A percentile compares a stretch with the other conserved stretches of the same genome.
Conservation (phyloP, 2,797 vertebrate genomes). For the Poeciliopsis paucimaculata region DNA sequence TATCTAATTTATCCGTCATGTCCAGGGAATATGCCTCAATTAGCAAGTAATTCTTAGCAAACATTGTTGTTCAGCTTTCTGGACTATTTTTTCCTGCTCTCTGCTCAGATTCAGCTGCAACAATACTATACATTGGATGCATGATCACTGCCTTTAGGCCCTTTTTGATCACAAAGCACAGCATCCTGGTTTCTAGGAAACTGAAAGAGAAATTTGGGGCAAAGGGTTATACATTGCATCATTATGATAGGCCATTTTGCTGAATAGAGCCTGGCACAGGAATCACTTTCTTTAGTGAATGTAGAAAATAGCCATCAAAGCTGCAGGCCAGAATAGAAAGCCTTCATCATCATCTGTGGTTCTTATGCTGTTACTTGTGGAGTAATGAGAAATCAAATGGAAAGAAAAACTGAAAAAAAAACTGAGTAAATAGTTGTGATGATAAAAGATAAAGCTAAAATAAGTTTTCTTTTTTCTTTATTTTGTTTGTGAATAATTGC, state of each 20-base stretch:
- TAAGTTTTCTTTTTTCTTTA: not conserved
- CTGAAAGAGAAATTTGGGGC: conserved; percentile 58
- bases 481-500: conserved; percentile 60
- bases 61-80: conserved; percentile 70
- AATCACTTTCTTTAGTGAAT: conserved; percentile 66
- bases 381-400: conserved; percentile 65
- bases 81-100: conserved; percentile 59
- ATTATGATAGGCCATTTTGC: conserved; percentile 63
- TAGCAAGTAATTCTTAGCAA: conserved; percentile 78
- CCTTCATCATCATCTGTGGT: conserved; percentile 55
- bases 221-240: conserved; percentile 68
- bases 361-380: conserved; percentile 40
- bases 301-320: conserved; percentile 63
- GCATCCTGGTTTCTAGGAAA: conserved; percentile 44
- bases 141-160: conserved; percentile 65
- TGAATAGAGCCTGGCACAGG: conserved; percentile 56
- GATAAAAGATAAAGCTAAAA: conserved; percentile 39
- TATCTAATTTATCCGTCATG: conserved; percentile 79
- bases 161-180: conserved; percentile 68
- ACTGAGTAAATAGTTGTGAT: conserved; percentile 50
- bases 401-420: conserved; percentile 37
- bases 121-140: conserved; percentile 59
- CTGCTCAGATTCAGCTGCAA: conserved; percentile 48
- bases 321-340: conserved; percentile 68
- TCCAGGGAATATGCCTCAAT: conserved; percentile 75